Percentiles rank a stretch among this genome's conserved stretches.
Evolutionary conservation across 2,888 invertebrate genomes (phyloP).

Genomic region (Parapristionchus giblindavisi): DNA sequence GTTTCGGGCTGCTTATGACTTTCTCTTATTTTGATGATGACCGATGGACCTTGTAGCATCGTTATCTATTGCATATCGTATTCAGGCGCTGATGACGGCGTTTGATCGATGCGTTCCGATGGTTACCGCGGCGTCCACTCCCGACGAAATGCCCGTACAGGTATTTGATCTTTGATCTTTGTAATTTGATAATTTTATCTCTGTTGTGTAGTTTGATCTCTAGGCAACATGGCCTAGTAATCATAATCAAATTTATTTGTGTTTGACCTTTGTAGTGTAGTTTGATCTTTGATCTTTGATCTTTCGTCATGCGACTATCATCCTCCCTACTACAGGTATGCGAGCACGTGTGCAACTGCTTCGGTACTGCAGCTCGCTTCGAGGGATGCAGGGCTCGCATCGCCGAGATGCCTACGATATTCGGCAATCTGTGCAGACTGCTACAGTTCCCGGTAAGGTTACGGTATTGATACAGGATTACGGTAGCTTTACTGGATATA

Average conservation of each 20-base stretch:
- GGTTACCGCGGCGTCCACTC: conserved; percentile 81
- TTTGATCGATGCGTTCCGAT: conserved; percentile 93
- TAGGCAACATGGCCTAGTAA: no score
- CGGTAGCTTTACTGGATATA: no score
- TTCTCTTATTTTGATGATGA: no score
- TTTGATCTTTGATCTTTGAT: no score
- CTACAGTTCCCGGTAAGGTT: conserved; percentile 82
- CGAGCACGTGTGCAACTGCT: conserved; percentile 87
- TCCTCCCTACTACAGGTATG: conserved; percentile 73
- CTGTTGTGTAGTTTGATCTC: no score
- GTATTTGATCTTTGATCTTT: no score
- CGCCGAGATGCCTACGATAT: conserved; percentile 85
- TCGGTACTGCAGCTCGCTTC: conserved; percentile 94
- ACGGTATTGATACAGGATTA: no score
- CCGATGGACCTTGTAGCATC: neutral
- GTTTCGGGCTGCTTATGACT: no score
- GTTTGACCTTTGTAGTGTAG: no score
- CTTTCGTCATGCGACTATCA: no score
- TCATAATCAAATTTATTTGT: no score
- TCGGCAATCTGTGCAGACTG: conserved; percentile 85
- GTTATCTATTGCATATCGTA: neutral
- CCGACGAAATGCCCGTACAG: conserved; percentile 83
- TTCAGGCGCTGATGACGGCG: conserved; percentile 81
- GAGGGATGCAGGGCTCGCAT: conserved; percentile 82
- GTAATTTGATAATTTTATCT: no score